Conservation (phyloP, 2,888 invertebrate species). For the Acanthosepion lycidas region DNA sequence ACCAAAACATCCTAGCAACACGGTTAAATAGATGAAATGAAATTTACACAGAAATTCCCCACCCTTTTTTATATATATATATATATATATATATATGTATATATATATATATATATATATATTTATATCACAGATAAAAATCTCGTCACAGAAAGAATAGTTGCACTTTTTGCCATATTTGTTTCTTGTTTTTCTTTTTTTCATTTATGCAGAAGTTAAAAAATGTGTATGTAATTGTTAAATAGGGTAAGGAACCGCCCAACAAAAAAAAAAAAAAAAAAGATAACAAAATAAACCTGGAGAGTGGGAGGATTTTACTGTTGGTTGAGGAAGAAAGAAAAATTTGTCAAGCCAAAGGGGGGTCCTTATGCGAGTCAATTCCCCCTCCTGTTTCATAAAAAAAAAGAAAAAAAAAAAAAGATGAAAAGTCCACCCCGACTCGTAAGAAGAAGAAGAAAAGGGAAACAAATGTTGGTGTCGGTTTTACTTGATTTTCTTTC, state of each 20-base stretch:
- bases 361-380: not conserved
- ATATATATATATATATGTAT: too few relatives aligned
- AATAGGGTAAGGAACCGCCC: too few relatives aligned
- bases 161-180: not conserved
- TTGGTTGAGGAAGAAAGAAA: not conserved
- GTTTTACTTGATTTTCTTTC: not conserved
- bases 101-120: too few relatives aligned
- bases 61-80: not conserved
- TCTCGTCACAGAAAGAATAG: not conserved
- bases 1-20: not conserved
- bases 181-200: not conserved
- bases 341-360: not conserved
- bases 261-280: not conserved
- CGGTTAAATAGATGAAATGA: not conserved
- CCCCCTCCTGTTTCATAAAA: not conserved
- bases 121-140: not conserved
- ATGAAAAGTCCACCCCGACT: not conserved
- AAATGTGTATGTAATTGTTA: not conserved
- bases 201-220: not conserved
- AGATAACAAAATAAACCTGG: not conserved
- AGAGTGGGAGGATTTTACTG: too few relatives aligned
- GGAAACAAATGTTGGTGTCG: not conserved
- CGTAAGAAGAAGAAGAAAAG: not conserved
- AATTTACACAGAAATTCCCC: not conserved
- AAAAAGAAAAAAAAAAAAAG: too few relatives aligned